Conservation (phyloP, 2,113 vertebrate genomes). For the Archilochus colubris region DNA sequence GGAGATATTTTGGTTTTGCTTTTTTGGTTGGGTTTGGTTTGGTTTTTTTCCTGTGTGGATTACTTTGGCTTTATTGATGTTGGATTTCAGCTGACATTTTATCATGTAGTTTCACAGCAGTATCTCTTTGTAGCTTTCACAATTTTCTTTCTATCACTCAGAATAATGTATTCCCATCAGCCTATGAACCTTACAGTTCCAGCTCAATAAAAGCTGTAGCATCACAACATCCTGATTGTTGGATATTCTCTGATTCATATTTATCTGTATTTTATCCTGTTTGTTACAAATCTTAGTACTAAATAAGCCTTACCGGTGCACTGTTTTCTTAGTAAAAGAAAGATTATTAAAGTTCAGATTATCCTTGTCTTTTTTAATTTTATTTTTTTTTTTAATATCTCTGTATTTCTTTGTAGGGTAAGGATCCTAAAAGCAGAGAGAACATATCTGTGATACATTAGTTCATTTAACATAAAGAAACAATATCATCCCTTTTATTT, state of each 20-base stretch:
- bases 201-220: background rate
- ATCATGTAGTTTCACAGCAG: background rate
- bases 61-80: slow-evolving; percentile 23
- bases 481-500: background rate
- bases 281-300: background rate
- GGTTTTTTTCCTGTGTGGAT: background rate
- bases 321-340: background rate
- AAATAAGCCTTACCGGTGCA: background rate
- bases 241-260: background rate
- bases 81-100: slow-evolving; percentile 11
- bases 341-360: background rate
- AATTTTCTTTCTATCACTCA: background rate
- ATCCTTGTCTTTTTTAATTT: background rate
- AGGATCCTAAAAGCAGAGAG: background rate
- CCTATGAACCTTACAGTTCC: background rate
- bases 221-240: background rate
- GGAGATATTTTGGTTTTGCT: background rate
- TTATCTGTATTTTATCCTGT: background rate
- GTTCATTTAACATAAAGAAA: background rate
- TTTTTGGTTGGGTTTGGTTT: too few species aligned
- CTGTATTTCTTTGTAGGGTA: background rate
- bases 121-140: background rate
- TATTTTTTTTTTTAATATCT: background rate
- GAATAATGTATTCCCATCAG: background rate
- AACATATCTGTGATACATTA: background rate